Percentiles rank a stretch among this genome's conserved stretches.
These are phyloP conservation scores for Ammospiza maritima DNA, from an alignment of 2,797 vertebrate genomes.

Conservation along the genomic window DNA sequence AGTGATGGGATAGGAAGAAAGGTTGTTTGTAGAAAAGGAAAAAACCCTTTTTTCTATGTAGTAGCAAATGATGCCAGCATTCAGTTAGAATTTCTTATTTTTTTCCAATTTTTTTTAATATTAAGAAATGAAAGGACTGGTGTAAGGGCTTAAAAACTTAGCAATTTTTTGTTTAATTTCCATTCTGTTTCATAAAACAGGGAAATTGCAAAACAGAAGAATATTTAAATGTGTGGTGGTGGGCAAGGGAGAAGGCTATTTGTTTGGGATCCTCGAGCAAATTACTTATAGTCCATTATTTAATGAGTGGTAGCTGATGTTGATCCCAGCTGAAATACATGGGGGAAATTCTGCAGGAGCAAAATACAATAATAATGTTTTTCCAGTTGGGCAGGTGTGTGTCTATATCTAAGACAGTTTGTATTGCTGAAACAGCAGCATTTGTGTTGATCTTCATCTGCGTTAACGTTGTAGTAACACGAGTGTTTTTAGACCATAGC, in stretches of 20 bases:
- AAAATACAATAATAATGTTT: constrained; percentile 37
- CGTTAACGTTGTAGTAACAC: constrained; percentile 82
- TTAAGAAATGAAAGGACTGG: constrained; percentile 14
- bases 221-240: neutral
- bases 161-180: neutral
- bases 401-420: constrained; percentile 77
- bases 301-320: constrained; percentile 39
- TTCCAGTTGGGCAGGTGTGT: constrained; percentile 74
- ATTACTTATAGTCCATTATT: constrained; percentile 41
- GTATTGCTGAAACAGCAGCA: constrained; percentile 74
- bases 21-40: neutral
- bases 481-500: constrained; percentile 86
- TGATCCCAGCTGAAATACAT: constrained; percentile 48
- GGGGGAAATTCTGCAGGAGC: constrained; percentile 38
- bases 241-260: neutral
- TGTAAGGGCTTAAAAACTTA: constrained; percentile 65
- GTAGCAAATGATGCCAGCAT: constrained; percentile 33
- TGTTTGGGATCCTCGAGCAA: constrained; percentile 39
- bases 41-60: constrained; percentile 52
- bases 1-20: neutral
- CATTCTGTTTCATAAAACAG: constrained; percentile 57
- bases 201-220: constrained; percentile 31
- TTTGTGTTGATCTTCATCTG: constrained; percentile 80
- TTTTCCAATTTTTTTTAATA: neutral
- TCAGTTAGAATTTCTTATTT: neutral